Evolutionary conservation across 2,113 vertebrate genomes (phyloP).

Genomic region (Lycaon pictus): DNA sequence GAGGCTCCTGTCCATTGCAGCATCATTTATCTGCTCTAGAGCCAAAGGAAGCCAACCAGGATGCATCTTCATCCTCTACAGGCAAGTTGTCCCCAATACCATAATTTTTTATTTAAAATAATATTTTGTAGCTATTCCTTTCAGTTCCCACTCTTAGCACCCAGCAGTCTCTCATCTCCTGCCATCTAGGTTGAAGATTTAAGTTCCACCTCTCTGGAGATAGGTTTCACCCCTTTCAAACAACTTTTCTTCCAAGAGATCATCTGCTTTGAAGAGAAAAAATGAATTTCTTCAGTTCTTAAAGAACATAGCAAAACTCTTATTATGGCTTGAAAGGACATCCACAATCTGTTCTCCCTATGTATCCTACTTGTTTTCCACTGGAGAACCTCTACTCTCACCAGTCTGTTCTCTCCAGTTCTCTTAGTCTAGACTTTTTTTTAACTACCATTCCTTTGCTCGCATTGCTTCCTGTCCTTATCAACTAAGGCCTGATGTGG

Average conservation of each 20-base stretch:
- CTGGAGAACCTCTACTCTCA: background rate
- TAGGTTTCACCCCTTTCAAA: background rate
- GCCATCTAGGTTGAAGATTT: background rate
- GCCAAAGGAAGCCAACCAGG: background rate
- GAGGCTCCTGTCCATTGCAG: background rate
- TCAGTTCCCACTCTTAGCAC: background rate
- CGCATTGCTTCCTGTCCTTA: background rate
- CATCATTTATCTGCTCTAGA: background rate
- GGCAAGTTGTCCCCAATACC: background rate
- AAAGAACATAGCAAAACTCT: background rate
- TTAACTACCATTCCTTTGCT: background rate
- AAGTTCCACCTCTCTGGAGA: background rate
- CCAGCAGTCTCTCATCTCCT: background rate
- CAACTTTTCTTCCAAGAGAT: background rate
- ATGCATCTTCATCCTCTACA: background rate
- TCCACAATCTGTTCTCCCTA: background rate
- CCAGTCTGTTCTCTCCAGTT: background rate
- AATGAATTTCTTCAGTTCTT: background rate
- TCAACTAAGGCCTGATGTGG: background rate
- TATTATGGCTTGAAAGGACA: background rate
- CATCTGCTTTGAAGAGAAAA: background rate
- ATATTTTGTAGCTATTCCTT: background rate
- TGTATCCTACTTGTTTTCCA: background rate
- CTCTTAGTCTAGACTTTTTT: background rate
- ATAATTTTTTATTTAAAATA: background rate